Evolutionary conservation across 2,888 invertebrate genomes (phyloP).

Genomic region (Priocnemis perturbator): DNA sequence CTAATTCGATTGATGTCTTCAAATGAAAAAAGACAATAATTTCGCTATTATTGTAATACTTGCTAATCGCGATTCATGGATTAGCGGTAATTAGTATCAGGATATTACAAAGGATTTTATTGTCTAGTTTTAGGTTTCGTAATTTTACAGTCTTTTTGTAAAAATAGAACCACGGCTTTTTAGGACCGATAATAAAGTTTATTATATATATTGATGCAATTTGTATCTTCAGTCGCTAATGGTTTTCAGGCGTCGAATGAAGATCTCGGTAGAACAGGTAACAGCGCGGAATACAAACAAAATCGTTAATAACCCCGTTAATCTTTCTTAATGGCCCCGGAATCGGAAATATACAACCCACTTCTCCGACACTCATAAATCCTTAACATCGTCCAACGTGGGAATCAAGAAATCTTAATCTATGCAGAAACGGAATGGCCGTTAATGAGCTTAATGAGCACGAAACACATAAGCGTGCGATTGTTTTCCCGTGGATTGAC

Average conservation of each 20-base stretch:
- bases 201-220: too few species aligned
- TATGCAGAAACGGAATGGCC: conserved; percentile 17
- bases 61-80: conserved; percentile 14
- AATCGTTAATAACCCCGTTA: background rate
- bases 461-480: background rate
- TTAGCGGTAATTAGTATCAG: conserved; percentile 15
- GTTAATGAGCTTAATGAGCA: conserved; percentile 30
- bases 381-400: conserved; percentile 20
- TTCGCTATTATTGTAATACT: conserved; percentile 39
- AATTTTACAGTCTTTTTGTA: too few species aligned
- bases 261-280: too few species aligned
- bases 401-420: conserved; percentile 20
- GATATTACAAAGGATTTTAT: too few species aligned
- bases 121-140: too few species aligned
- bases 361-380: conserved; percentile 8
- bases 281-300: background rate
- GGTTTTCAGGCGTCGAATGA: too few species aligned
- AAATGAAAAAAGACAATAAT: conserved; percentile 57
- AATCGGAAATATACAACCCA: background rate
- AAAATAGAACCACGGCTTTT: too few species aligned
- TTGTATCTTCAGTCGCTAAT: too few species aligned
- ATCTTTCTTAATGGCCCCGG: background rate
- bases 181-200: too few species aligned
- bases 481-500: background rate
- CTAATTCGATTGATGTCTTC: conserved; percentile 32